Percentiles rank a stretch among this genome's conserved stretches.
Conservation (phyloP, 2,888 invertebrate species). For the Panorpa germanica region DNA sequence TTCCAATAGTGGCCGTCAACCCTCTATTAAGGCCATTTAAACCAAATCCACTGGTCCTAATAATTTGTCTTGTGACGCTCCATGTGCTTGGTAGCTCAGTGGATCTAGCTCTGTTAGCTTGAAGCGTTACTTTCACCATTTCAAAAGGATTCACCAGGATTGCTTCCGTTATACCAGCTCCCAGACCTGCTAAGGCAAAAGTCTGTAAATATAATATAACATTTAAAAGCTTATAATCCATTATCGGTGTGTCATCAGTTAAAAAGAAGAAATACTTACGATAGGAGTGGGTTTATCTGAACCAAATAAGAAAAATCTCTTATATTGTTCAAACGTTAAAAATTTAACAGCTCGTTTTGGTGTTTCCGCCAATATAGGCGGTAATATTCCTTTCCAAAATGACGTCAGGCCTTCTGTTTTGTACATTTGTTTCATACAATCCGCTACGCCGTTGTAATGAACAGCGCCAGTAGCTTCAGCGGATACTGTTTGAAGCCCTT, state of each 20-base stretch:
- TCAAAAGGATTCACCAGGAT: conserved; percentile 87
- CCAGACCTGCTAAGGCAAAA: conserved; percentile 71
- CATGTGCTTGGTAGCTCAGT: conserved; percentile 55
- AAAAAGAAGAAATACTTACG: conserved; percentile 28
- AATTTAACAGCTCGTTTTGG: conserved; percentile 92
- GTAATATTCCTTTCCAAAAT: conserved; percentile 86
- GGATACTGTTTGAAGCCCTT: conserved; percentile 25
- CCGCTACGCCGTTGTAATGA: conserved; percentile 59
- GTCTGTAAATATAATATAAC: conserved; percentile 36
- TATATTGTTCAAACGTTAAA: conserved; percentile 85
- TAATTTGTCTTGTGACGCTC: conserved; percentile 60
- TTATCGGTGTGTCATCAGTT: conserved; percentile 6
- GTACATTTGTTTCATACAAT: conserved; percentile 83
- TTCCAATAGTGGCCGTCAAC: conserved; percentile 67
- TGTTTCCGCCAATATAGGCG: conserved; percentile 85
- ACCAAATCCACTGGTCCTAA: conserved; percentile 58
- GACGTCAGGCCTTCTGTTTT: conserved; percentile 63
- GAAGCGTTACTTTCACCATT: conserved; percentile 83
- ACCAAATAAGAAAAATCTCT: conserved; percentile 67
- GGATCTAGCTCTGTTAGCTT: conserved; percentile 47
- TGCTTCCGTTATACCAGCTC: conserved; percentile 82
- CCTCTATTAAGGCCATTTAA: conserved; percentile 70
- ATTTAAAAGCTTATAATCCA: conserved; percentile 4
- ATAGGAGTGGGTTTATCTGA: conserved; percentile 53
- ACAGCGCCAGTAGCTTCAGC: conserved; percentile 22